Conservation (phyloP, 2,888 invertebrate genomes). For the Dascillus cervinus region DNA sequence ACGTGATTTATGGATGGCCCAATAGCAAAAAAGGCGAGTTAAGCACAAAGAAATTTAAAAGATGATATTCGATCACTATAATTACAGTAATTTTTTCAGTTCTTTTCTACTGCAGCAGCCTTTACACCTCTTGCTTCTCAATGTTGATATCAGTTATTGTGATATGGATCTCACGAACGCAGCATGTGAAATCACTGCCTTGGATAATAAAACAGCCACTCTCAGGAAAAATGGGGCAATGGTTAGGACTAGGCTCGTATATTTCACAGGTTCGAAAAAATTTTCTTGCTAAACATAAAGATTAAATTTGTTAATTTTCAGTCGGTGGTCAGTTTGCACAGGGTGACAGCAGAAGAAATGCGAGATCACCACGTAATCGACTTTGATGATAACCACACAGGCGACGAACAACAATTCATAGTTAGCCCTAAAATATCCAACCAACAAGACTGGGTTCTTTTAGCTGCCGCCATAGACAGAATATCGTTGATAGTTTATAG, state of each 20-base stretch:
- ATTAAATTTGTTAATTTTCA: slow-evolving; percentile 10
- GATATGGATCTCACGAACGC: slow-evolving; percentile 46
- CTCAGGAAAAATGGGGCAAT: slow-evolving; percentile 40
- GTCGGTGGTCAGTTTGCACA: slow-evolving; percentile 25
- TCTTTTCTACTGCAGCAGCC: slow-evolving; percentile 48
- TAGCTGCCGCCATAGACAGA: slow-evolving; percentile 57
- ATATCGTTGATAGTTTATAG: slow-evolving; percentile 51
- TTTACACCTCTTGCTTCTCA: slow-evolving; percentile 48
- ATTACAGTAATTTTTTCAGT: slow-evolving; percentile 41
- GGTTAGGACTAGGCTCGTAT: slow-evolving; percentile 40
- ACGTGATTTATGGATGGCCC: too few relatives aligned
- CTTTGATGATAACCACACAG: slow-evolving; percentile 35
- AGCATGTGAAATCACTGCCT: slow-evolving; percentile 43
- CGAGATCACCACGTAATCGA: slow-evolving; percentile 39
- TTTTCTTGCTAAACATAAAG: background rate
- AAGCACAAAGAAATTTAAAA: too few relatives aligned
- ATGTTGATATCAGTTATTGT: slow-evolving; percentile 48
- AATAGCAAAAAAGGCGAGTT: too few relatives aligned
- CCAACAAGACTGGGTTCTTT: slow-evolving; percentile 56
- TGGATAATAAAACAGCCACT: slow-evolving; percentile 45
- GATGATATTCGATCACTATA: too few relatives aligned
- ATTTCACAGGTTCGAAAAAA: slow-evolving; percentile 36
- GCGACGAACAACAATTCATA: slow-evolving; percentile 39
- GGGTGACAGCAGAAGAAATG: slow-evolving; percentile 40
- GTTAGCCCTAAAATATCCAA: slow-evolving; percentile 26